Percentiles rank a stretch among this genome's conserved stretches.
phyloP scores from a whole-genome alignment of 2,888 invertebrate genomes.

The Sphaerophoria taeniata region DNA sequence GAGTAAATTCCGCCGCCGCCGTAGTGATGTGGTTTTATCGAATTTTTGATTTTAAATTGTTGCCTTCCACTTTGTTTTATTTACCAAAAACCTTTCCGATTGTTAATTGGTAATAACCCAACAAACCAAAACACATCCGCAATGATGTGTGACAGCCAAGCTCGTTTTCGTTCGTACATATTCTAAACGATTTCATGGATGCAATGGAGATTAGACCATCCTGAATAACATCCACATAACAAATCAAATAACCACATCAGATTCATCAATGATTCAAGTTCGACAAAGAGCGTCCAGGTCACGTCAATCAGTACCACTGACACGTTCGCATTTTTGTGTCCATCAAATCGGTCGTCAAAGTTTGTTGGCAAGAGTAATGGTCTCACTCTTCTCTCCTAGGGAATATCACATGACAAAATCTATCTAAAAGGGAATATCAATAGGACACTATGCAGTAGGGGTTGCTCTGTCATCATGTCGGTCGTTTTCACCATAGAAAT shows the following conservation, averaged over 20 bases:
- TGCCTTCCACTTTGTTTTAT: too few species aligned
- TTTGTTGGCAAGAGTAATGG: not conserved
- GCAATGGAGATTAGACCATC: slow-evolving; percentile 43
- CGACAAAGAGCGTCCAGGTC: slow-evolving; percentile 20
- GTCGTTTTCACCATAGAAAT: not conserved
- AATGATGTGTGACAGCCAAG: not conserved
- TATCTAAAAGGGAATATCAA: slow-evolving; percentile 19
- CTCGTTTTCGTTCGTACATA: not conserved
- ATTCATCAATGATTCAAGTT: slow-evolving; percentile 23
- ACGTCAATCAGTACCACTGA: slow-evolving; percentile 38
- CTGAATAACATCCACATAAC: slow-evolving; percentile 42
- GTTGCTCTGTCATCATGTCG: not conserved
- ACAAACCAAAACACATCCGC: too few species aligned
- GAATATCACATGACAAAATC: slow-evolving; percentile 20
- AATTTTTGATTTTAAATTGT: too few species aligned
- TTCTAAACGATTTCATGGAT: slow-evolving; percentile 49
- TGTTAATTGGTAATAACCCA: too few species aligned
- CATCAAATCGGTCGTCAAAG: not conserved
- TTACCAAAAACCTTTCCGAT: too few species aligned
- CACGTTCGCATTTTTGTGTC: slow-evolving; percentile 41
- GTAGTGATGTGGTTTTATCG: too few species aligned
- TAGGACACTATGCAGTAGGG: not conserved
- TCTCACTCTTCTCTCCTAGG: not conserved
- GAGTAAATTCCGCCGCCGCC: too few species aligned
- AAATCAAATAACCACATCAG: slow-evolving; percentile 53